A percentile compares a stretch with the other conserved stretches of the same genome.
Evolutionary conservation across 2,797 vertebrate genomes (phyloP).

Genomic region (Alcedo atthis): DNA sequence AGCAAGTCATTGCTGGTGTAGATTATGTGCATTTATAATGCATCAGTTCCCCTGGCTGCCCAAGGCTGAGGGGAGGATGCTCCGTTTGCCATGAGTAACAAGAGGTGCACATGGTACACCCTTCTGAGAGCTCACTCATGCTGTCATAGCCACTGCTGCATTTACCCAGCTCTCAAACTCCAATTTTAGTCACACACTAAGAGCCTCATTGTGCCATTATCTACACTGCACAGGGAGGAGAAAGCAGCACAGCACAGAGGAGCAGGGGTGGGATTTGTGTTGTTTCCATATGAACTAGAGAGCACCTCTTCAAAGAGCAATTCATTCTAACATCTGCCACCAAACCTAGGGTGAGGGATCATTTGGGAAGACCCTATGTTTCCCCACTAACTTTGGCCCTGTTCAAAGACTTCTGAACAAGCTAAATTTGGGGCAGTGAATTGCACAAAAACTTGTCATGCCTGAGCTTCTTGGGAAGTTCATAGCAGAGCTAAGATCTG

Average conservation of each 20-base stretch:
- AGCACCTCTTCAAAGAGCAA: not conserved
- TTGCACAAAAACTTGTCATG: not conserved
- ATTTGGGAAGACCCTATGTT: not conserved
- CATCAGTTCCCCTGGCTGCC: not conserved
- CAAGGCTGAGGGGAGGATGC: not conserved
- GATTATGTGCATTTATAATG: not conserved
- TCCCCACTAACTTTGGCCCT: not conserved
- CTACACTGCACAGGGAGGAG: not conserved
- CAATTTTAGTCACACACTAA: not conserved
- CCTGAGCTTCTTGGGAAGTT: not conserved
- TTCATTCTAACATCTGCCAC: not conserved
- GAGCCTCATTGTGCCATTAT: not conserved
- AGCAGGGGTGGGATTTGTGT: not conserved
- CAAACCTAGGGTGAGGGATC: not conserved
- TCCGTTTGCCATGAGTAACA: not conserved
- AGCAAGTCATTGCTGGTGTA: not conserved
- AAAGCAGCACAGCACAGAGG: not conserved
- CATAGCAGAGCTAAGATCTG: not conserved
- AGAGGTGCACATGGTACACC: rapidly evolving
- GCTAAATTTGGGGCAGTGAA: not conserved
- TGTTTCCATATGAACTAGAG: not conserved
- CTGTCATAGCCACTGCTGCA: not conserved
- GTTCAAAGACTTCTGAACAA: not conserved
- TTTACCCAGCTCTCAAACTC: not conserved
- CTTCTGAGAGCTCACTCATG: not conserved